Conservation (phyloP, 1,140 invertebrate genomes). For the Pristionchus pacificus region DNA sequence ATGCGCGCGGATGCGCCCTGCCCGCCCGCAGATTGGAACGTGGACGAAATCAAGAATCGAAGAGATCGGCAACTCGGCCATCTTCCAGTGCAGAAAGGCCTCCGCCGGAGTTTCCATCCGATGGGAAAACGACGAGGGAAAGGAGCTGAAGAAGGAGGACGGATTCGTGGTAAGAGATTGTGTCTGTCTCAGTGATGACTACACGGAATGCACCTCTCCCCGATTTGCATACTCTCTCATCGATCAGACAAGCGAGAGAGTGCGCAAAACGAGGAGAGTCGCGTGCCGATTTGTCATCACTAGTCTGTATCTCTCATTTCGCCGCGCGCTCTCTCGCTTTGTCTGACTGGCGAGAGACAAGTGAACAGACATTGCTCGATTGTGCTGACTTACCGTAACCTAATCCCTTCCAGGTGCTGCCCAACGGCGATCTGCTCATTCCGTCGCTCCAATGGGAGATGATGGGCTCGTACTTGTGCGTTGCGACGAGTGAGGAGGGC, state of each 20-base stretch:
- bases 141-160: constrained; percentile 9
- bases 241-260: neutral
- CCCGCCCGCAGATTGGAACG: constrained; percentile 59
- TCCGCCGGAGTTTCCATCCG: constrained; percentile 65
- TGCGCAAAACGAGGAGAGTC: neutral
- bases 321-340: no score
- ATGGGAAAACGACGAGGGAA: constrained; percentile 11
- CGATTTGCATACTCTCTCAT: neutral
- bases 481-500: constrained; percentile 68
- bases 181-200: neutral
- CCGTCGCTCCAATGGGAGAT: constrained; percentile 69
- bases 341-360: no score
- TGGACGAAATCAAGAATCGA: constrained; percentile 62
- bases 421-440: constrained; percentile 72
- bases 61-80: constrained; percentile 65
- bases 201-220: neutral
- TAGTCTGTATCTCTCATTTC: neutral
- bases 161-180: constrained; percentile 6
- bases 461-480: constrained; percentile 75
- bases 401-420: constrained; percentile 62
- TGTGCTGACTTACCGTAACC: constrained; percentile 67
- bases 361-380: constrained; percentile 59
- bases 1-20: constrained; percentile 9
- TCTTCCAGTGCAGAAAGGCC: constrained; percentile 69
- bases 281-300: neutral